These are phyloP conservation scores for Lymantria monacha DNA, from an alignment of 2,888 invertebrate genomes.

Conservation along the genomic window DNA sequence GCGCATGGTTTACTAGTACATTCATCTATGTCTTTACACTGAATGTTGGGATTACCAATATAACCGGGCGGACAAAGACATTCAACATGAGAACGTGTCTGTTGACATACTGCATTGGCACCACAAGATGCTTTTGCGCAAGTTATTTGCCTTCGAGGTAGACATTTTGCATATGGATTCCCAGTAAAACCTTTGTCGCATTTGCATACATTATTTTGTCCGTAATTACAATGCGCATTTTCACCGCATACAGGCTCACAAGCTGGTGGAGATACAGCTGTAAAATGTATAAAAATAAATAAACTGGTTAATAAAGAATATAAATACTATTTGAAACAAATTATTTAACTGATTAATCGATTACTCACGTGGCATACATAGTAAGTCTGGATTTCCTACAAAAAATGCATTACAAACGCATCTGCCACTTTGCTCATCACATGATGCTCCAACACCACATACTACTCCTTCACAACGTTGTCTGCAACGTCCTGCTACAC, in stretches of 20 bases:
- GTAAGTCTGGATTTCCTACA: constrained; percentile 92
- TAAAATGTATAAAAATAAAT: constrained; percentile 39
- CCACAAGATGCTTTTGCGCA: constrained; percentile 90
- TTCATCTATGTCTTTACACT: constrained; percentile 92
- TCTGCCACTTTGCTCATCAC: constrained; percentile 89
- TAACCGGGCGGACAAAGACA: constrained; percentile 93
- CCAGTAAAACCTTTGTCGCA: constrained; percentile 93
- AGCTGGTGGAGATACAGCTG: constrained; percentile 88
- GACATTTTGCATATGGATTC: constrained; percentile 93
- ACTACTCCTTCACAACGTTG: constrained; percentile 93
- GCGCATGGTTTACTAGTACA: constrained; percentile 91
- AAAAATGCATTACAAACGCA: constrained; percentile 94
- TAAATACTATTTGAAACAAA: constrained; percentile 1
- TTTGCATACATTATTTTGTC: constrained; percentile 88
- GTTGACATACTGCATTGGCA: constrained; percentile 89
- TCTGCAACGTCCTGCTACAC: constrained; percentile 93
- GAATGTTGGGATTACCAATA: constrained; percentile 93
- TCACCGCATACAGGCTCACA: constrained; percentile 91
- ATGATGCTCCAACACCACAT: constrained; percentile 94
- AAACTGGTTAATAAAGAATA: constrained; percentile 6
- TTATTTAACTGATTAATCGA: not conserved
- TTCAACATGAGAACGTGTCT: constrained; percentile 87
- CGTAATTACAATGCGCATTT: constrained; percentile 94
- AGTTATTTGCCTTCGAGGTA: constrained; percentile 85
- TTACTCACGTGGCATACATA: constrained; percentile 94